Conservation (phyloP, 1,140 invertebrate species). For the Mercenaria mercenaria region DNA sequence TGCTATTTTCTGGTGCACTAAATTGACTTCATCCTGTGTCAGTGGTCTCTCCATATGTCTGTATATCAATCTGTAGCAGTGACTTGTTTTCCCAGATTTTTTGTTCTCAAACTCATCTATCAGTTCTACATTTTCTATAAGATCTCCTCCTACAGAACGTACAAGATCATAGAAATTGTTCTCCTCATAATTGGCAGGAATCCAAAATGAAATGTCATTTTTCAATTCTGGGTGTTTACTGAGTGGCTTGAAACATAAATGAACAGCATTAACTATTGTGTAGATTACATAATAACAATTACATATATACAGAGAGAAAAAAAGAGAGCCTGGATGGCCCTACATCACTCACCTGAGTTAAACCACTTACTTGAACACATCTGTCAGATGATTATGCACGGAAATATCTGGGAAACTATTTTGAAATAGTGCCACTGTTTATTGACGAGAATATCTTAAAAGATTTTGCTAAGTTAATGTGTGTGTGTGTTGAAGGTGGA, state of each 20-base stretch:
- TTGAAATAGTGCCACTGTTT: too few species aligned
- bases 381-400: too few species aligned
- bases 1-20: slow-evolving; percentile 93
- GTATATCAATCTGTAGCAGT: slow-evolving; percentile 97
- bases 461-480: too few species aligned
- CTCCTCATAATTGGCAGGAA: slow-evolving; percentile 91
- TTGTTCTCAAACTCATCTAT: slow-evolving; percentile 96
- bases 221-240: slow-evolving; percentile 95
- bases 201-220: slow-evolving; percentile 99
- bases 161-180: slow-evolving; percentile 99
- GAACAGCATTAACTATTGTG: too few species aligned
- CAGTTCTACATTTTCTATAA: slow-evolving; percentile 94
- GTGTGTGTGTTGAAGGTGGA: too few species aligned
- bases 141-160: slow-evolving; percentile 94
- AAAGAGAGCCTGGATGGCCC: too few species aligned
- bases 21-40: slow-evolving; percentile 95
- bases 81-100: slow-evolving; percentile 93
- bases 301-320: too few species aligned
- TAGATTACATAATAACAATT: too few species aligned
- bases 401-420: too few species aligned
- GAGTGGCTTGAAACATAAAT: slow-evolving; percentile 90
- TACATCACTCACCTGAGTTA: too few species aligned
- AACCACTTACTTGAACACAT: too few species aligned
- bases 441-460: too few species aligned
- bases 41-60: slow-evolving; percentile 96